Conservation (phyloP, 2,113 vertebrate genomes). For the Equus przewalskii region DNA sequence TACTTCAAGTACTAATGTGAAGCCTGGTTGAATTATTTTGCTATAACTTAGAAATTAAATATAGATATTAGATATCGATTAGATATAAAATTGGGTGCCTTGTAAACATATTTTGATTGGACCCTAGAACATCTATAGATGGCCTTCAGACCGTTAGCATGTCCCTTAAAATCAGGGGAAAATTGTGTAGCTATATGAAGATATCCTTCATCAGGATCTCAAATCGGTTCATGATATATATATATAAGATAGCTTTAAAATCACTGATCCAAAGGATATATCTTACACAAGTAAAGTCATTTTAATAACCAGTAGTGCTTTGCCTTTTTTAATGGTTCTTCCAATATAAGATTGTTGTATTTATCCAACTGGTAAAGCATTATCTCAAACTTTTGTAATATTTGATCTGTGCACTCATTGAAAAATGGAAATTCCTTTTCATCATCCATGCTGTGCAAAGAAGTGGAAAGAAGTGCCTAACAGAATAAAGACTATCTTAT, state of each 20-base stretch:
- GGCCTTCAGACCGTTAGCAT: neutral
- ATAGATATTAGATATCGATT: neutral
- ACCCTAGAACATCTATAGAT: neutral
- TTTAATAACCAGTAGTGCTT: neutral
- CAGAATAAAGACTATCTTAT: neutral
- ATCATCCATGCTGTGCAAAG: neutral
- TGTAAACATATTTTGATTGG: neutral
- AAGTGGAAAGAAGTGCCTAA: neutral
- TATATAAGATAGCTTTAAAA: slow-evolving; percentile 29
- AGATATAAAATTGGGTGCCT: neutral
- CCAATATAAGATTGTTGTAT: slow-evolving; percentile 37
- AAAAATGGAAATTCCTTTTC: slow-evolving; percentile 59
- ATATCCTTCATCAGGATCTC: neutral
- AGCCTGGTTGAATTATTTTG: slow-evolving; percentile 31
- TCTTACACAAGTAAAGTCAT: neutral
- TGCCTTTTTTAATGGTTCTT: slow-evolving; percentile 1
- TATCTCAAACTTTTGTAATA: slow-evolving; percentile 58
- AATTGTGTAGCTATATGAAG: neutral
- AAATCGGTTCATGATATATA: neutral
- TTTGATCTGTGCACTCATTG: slow-evolving; percentile 20
- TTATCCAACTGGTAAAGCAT: slow-evolving; percentile 50
- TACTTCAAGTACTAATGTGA: neutral
- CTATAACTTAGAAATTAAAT: slow-evolving; percentile 23
- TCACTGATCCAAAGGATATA: neutral
- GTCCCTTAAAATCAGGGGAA: neutral